A percentile compares a stretch with the other conserved stretches of the same genome.
Evolutionary conservation across 2,113 vertebrate species (phyloP).

Genomic region (Rissa tridactyla): DNA sequence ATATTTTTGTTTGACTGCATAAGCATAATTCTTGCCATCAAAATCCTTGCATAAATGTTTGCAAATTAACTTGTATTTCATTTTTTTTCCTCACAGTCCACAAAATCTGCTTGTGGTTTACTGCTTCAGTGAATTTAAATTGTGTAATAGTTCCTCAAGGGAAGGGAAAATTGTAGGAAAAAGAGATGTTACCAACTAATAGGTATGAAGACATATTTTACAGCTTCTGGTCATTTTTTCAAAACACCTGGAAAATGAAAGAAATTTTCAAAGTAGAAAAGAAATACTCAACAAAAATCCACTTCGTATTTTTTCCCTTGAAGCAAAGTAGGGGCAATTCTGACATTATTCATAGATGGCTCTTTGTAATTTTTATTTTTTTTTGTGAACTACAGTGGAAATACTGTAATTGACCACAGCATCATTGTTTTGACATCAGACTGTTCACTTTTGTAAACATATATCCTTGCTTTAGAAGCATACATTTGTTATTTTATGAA

Average conservation of each 20-base stretch:
- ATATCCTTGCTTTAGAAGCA: background rate
- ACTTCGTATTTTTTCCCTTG: background rate
- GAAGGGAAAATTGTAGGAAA: background rate
- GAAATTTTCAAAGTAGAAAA: background rate
- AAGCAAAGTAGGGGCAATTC: background rate
- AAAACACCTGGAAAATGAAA: background rate
- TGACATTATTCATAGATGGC: background rate
- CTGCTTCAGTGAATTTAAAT: background rate
- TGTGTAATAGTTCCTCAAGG: background rate
- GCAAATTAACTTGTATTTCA: background rate
- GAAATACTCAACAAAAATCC: background rate
- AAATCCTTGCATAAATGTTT: background rate
- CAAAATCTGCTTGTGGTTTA: background rate
- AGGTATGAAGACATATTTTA: background rate
- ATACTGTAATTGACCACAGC: background rate
- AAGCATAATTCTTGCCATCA: background rate
- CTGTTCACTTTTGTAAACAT: background rate
- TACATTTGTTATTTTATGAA: background rate
- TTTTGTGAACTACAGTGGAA: background rate
- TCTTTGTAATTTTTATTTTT: background rate
- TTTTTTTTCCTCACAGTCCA: background rate
- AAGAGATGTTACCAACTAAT: background rate
- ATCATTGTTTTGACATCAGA: background rate
- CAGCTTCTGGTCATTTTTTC: background rate
- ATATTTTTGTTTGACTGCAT: background rate